A percentile compares a stretch with the other conserved stretches of the same genome.
Conservation (phyloP, 2,797 vertebrate species). For the Chelon labrosus region DNA sequence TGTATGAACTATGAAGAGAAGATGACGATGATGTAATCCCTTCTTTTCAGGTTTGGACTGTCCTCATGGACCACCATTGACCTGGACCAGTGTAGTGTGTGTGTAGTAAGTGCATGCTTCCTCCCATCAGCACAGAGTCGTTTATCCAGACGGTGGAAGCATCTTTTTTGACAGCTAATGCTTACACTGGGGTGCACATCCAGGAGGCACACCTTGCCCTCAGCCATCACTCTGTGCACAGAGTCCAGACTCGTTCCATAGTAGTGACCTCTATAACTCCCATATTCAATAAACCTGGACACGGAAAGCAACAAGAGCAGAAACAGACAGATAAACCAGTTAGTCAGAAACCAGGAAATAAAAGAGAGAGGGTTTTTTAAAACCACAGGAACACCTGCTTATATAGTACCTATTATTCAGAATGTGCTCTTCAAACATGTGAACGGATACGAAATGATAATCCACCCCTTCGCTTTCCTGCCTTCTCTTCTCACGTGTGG, state of each 20-base stretch:
- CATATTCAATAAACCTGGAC: constrained; percentile 92
- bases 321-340: constrained; percentile 8
- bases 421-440: constrained; percentile 92
- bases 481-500: constrained; percentile 89
- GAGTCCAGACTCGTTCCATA: constrained; percentile 93
- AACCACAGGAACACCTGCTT: constrained; percentile 41
- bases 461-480: constrained; percentile 92
- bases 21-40: too few relatives aligned
- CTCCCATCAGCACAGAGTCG: neutral
- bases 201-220: constrained; percentile 92
- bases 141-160: neutral
- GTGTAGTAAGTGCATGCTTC: neutral
- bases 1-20: too few relatives aligned
- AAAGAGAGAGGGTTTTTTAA: neutral
- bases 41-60: neutral
- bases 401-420: constrained; percentile 90
- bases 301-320: constrained; percentile 9
- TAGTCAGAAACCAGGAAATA: neutral
- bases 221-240: constrained; percentile 87
- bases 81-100: neutral
- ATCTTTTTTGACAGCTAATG: constrained; percentile 1
- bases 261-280: constrained; percentile 91
- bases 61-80: neutral
- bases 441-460: constrained; percentile 93
- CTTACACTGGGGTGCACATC: constrained; percentile 70